Evolutionary conservation across 1,140 invertebrate genomes (phyloP), one percentile per base, ranked within the genome.

Genomic region (Sycophila sp.): DNA sequence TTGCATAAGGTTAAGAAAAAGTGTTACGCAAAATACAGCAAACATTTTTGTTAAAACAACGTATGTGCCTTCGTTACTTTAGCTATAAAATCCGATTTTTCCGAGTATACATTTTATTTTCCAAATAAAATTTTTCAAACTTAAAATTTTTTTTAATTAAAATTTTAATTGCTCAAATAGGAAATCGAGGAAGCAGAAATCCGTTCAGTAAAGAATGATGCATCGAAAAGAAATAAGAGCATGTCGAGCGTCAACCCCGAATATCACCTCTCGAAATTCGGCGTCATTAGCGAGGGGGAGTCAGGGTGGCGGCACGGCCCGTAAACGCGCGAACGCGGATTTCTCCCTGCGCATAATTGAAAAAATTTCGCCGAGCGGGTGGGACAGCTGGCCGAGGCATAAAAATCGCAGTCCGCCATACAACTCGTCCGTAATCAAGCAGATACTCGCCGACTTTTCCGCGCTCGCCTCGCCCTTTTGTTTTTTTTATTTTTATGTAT

Each of bases 381-480:
- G 13, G 8, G 22, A 13, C 79, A 80, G 78, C 78, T 81, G 77
- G 78, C 59, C 71, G 34, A 49, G 67, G 60, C 71, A 76, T 81
- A 80, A 81, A 81, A 78, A 62, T 53, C 60, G 42, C 7, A n/a
- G n/a, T n/a, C 2, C 28, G 32, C 55, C 36, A 22, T 36, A 22
- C 34, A 53, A 8, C 53, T 56, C 53, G n/a, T 66, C 49, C 65
- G 49, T 59, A 68, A 68, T 68, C 53, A 59, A 68, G 32, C 32
- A 32, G 47, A 56, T 66, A 66, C 56, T 62, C 55, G 22, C 40
- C 24, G 53, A 58, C 36, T 40, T 42, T 60, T 62, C 38, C 45
- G 13, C 13, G 47, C 28, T 58, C 11, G 19, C n/a, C 4, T 28
- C 51, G 11, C 30, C 11, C 3, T 34, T 28, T 24, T 62, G 15